Evolutionary conservation across 2,113 vertebrate genomes (phyloP), one percentile per base, ranked within the genome.

Genomic region (Apistogramma diplotaenia): DNA sequence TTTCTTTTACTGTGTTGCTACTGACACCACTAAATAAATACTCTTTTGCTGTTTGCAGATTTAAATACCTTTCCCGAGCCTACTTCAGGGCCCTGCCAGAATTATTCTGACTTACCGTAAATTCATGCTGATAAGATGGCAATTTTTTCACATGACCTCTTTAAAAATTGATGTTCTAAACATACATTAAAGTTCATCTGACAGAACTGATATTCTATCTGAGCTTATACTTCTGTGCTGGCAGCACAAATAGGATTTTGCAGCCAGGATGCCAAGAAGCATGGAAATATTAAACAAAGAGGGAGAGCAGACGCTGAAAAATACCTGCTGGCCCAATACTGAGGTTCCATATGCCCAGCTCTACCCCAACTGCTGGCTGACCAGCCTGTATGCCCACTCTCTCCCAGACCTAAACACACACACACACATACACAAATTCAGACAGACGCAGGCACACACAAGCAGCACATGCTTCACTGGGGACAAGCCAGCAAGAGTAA

Each of bases 401-500:
- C 89, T 85, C 85, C 72, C 78, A 71, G 71, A 82, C 85, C 85
- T 82, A 31, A 79, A 81, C 43, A 70, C 79, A 88, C 81, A 89
- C 84, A 84, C 7, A 27, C 49, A 80, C 82, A 79, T 77, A 91
- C 55, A 35, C 33, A 35, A 35, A 35, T 35, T 35, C 33, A 86
- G 62, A 92, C 49, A 89, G 8, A 86, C 62, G 78, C 80, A 83
- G 35, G 31, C 79, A 84, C 72, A 75, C 74, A 84, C 77, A 87
- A 61, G 83, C 86, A 93, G 81, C 91, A 90, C 92, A 95, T 85
- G 93, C 94, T 94, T 95, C 94, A 94, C 92, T 94, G 93, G 93
- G 94, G 90, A 95, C 94, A 94, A 95, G 94, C 91, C 92, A 91
- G 94, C 93, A 95, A 92, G 92, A 94, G 94, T 94, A 94, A 95